Conservation (phyloP, 92 coral and sea anemone genomes). For the Parazoanthus swiftii region DNA sequence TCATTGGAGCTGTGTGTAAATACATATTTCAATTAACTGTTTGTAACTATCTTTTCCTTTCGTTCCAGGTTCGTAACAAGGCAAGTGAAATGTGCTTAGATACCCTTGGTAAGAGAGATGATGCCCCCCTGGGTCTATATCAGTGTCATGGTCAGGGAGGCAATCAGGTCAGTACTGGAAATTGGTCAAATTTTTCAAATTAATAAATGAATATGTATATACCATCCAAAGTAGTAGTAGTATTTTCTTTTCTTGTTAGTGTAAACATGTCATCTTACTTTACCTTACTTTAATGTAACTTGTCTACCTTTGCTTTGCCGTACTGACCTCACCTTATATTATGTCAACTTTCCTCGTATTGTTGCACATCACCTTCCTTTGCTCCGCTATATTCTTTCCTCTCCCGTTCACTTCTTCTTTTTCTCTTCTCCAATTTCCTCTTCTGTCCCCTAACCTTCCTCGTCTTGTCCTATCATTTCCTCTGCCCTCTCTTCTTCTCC, state of each 20-base stretch:
- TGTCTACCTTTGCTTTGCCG: neutral
- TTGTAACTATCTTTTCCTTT: neutral
- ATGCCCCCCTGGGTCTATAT: conserved; percentile 87
- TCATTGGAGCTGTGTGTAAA: neutral
- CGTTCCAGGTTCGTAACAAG: conserved; percentile 85
- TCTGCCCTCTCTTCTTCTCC: no score
- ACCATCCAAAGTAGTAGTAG: no score
- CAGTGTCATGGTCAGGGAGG: conserved; percentile 99
- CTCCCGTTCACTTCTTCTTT: no score
- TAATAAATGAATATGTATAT: neutral
- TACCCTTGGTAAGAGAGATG: conserved; percentile 97
- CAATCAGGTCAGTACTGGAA: conserved; percentile 72
- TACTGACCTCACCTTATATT: neutral
- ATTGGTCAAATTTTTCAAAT: neutral
- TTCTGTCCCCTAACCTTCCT: no score
- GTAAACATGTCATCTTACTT: neutral
- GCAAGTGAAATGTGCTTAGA: conserved; percentile 88
- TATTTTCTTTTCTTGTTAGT: neutral
- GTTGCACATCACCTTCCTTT: no score
- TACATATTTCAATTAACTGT: neutral
- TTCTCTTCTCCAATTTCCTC: no score
- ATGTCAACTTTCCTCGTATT: neutral
- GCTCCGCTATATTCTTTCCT: no score
- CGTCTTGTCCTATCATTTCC: no score
- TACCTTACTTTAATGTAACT: no score